A percentile compares a stretch with the other conserved stretches of the same genome.
phyloP scores from a whole-genome alignment of 2,888 invertebrate species.

The Tenthredo distinguenda region DNA sequence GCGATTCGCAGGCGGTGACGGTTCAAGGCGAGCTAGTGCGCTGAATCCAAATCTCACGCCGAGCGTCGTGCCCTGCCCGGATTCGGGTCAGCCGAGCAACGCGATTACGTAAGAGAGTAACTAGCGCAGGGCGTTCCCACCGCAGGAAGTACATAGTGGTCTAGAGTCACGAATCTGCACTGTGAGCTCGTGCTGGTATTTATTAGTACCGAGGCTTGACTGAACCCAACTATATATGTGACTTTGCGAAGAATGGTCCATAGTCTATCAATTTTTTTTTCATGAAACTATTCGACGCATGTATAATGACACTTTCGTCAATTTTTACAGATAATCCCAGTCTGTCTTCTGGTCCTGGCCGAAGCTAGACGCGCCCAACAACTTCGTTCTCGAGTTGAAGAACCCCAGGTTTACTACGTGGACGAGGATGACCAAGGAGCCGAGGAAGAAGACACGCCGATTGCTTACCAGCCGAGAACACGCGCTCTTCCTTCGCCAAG shows the following conservation, averaged over 20 bases:
- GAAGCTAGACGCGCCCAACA: slow-evolving; percentile 79
- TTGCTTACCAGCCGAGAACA: slow-evolving; percentile 73
- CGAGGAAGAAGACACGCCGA: slow-evolving; percentile 68
- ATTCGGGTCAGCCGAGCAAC: slow-evolving; percentile 74
- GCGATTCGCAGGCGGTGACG: slow-evolving; percentile 54
- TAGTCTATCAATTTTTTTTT: not conserved
- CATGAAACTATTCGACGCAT: not conserved
- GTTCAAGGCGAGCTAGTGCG: slow-evolving; percentile 74
- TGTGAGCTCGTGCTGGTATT: slow-evolving; percentile 24
- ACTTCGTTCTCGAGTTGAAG: slow-evolving; percentile 77
- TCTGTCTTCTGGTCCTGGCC: slow-evolving; percentile 69
- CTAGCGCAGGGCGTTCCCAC: slow-evolving; percentile 70
- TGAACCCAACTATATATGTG: not conserved
- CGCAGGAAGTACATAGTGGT: slow-evolving; percentile 53
- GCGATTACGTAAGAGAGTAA: slow-evolving; percentile 65
- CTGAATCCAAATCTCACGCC: slow-evolving; percentile 76
- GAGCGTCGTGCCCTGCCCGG: slow-evolving; percentile 67
- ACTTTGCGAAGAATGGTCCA: not conserved
- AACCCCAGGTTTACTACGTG: slow-evolving; percentile 77
- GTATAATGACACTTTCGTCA: not conserved
- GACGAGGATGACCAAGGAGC: slow-evolving; percentile 78
- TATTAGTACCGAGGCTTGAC: not conserved
- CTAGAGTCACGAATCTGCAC: slow-evolving; percentile 1
- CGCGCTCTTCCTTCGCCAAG: slow-evolving; percentile 77
- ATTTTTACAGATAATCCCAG: slow-evolving; percentile 70